These are phyloP conservation scores for Schizopygopsis malacanthus DNA, from an alignment of 2,797 vertebrate species.

Conservation along the genomic window DNA sequence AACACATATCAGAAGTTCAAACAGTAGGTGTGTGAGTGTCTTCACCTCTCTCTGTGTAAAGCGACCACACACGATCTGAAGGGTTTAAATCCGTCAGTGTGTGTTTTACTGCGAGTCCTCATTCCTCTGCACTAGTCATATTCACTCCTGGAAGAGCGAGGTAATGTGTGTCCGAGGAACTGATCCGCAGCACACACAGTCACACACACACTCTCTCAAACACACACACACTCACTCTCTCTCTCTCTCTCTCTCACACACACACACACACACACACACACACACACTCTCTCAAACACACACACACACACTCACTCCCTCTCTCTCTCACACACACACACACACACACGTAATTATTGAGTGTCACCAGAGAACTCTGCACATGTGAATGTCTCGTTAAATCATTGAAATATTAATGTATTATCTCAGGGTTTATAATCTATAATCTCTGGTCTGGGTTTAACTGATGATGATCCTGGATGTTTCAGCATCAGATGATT, in stretches of 20 bases:
- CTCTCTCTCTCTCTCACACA: too few relatives aligned
- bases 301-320: too few relatives aligned
- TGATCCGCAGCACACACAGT: conserved; percentile 61
- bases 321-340: too few relatives aligned
- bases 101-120: conserved; percentile 38
- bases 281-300: too few relatives aligned
- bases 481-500: neutral
- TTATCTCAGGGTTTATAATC: neutral
- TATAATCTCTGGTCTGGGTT: neutral
- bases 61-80: conserved; percentile 37
- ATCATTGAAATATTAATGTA: neutral
- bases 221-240: too few relatives aligned
- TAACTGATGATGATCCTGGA: neutral
- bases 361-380: neutral
- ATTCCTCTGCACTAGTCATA: conserved; percentile 72
- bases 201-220: too few relatives aligned
- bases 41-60: neutral
- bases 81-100: conserved; percentile 32
- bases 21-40: neutral
- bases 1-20: too few relatives aligned
- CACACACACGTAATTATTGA: too few relatives aligned
- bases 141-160: conserved; percentile 64
- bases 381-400: neutral
- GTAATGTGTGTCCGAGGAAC: conserved; percentile 63
- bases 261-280: too few relatives aligned